Evolutionary conservation across 2,888 invertebrate genomes (phyloP).

Genomic region (Gymnosoma rotundatum): DNA sequence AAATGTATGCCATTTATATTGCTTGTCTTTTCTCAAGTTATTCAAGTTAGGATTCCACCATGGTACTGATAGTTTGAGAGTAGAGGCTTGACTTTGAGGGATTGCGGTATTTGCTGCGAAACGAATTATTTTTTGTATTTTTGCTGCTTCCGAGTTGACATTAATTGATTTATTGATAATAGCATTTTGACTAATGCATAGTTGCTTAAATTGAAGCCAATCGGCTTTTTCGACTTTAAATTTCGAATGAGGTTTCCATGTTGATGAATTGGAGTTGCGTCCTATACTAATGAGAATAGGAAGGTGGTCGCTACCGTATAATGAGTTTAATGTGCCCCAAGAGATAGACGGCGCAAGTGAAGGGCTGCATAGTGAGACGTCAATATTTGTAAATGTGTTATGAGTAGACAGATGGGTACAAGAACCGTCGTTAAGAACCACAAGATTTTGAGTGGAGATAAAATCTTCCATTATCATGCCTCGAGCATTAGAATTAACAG

Average conservation of each 20-base stretch:
- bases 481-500: not conserved
- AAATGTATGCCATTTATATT: not conserved
- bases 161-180: not conserved
- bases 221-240: slow-evolving; percentile 2
- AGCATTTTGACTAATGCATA: not conserved
- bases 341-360: not conserved
- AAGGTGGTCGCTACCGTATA: slow-evolving; percentile 20
- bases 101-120: not conserved
- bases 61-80: not conserved
- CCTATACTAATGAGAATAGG: not conserved
- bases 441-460: not conserved
- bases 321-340: not conserved
- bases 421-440: not conserved
- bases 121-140: slow-evolving; percentile 23
- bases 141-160: slow-evolving; percentile 17
- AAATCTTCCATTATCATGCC: slow-evolving; percentile 34
- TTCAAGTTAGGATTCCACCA: slow-evolving; percentile 13
- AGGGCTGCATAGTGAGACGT: not conserved
- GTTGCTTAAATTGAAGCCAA: not conserved
- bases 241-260: slow-evolving; percentile 1
- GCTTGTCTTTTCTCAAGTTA: slow-evolving; percentile 24
- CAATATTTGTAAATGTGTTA: slow-evolving; percentile 4
- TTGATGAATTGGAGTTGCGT: not conserved
- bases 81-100: not conserved
- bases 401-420: not conserved